These are phyloP conservation scores for Ditula angustiorana DNA, from an alignment of 2,888 invertebrate species.

Conservation along the genomic window DNA sequence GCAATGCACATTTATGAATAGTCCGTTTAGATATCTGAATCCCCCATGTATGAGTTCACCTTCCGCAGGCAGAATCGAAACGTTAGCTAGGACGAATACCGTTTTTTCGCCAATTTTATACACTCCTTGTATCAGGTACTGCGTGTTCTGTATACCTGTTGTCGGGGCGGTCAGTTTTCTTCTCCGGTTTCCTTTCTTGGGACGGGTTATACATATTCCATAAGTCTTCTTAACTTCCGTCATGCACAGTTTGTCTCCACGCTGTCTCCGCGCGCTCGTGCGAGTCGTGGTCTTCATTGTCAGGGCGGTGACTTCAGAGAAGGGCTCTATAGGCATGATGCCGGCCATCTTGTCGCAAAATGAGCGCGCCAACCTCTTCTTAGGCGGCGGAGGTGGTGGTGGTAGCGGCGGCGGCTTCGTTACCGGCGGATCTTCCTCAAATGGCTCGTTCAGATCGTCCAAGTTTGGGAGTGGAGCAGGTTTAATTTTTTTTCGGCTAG, in stretches of 20 bases:
- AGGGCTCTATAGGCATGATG: constrained; percentile 54
- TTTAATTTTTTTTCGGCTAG: constrained; percentile 49
- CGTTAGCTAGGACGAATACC: constrained; percentile 62
- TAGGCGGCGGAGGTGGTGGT: constrained; percentile 71
- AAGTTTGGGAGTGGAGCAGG: constrained; percentile 70
- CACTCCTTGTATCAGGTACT: constrained; percentile 70
- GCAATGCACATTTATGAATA: constrained; percentile 64
- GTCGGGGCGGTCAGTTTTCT: constrained; percentile 60
- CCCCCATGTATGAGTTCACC: constrained; percentile 77
- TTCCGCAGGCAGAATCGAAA: constrained; percentile 59
- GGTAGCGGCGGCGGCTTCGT: constrained; percentile 61
- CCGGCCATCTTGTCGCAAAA: constrained; percentile 72
- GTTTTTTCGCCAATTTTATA: constrained; percentile 59
- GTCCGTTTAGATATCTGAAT: constrained; percentile 51
- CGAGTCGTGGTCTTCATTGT: constrained; percentile 51
- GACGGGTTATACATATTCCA: constrained; percentile 53
- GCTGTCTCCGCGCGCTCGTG: constrained; percentile 47
- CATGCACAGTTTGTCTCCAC: constrained; percentile 53
- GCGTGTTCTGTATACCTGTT: constrained; percentile 63
- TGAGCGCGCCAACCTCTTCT: constrained; percentile 60
- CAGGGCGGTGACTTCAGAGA: constrained; percentile 49
- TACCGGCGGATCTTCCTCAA: constrained; percentile 63
- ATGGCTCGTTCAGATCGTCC: constrained; percentile 67
- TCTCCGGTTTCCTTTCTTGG: constrained; percentile 46
- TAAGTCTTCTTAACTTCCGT: constrained; percentile 64